phyloP scores from a whole-genome alignment of 1,140 invertebrate genomes.

The Heterodera carotae region DNA sequence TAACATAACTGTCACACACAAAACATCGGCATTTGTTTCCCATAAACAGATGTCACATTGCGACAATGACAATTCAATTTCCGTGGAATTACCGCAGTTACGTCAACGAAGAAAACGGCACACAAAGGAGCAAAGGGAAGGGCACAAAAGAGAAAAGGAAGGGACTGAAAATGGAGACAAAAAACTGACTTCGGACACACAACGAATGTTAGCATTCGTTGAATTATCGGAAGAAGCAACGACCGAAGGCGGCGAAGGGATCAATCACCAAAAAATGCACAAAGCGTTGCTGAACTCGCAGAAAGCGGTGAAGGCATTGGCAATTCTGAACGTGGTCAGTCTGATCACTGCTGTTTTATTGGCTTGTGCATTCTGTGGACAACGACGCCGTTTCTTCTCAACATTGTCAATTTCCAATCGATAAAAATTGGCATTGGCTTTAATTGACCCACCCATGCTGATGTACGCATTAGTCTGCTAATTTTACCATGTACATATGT shows the following conservation, averaged over 20 bases:
- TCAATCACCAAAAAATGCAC: background rate
- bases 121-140: background rate
- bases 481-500: too few species aligned
- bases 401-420: slow-evolving; percentile 17
- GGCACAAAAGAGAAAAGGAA: background rate
- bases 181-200: background rate
- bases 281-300: slow-evolving; percentile 2
- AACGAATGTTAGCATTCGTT: slow-evolving; percentile 4
- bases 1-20: background rate
- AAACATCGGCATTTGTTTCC: background rate
- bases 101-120: slow-evolving; percentile 5
- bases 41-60: background rate
- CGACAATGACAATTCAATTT: slow-evolving; percentile 18
- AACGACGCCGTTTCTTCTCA: slow-evolving; percentile 6
- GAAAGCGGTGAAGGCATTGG: slow-evolving; percentile 27
- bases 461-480: too few species aligned
- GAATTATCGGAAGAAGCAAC: background rate
- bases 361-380: slow-evolving; percentile 27
- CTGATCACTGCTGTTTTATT: background rate
- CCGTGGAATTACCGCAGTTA: slow-evolving; percentile 1
- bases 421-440: too few species aligned
- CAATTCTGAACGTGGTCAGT: slow-evolving; percentile 22
- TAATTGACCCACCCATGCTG: too few species aligned
- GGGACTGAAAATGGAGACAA: background rate
- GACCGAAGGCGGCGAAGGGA: background rate